phyloP scores from a whole-genome alignment of 1,140 invertebrate species.

The Drosophila hydei region DNA sequence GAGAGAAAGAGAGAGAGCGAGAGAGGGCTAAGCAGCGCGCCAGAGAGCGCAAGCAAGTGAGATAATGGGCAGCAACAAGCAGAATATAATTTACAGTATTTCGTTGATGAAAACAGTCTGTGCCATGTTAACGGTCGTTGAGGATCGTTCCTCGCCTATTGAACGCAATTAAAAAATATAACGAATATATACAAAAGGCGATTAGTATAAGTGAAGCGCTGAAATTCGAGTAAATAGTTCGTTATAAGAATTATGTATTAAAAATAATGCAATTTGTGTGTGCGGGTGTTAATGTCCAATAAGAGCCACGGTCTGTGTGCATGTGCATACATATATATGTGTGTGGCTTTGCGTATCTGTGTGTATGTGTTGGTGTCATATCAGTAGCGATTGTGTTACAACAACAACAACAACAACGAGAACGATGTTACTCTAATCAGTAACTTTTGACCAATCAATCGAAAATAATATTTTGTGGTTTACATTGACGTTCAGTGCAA shows the following conservation, averaged over 20 bases:
- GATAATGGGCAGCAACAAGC: constrained; percentile 46
- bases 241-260: constrained; percentile 29
- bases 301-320: constrained; percentile 21
- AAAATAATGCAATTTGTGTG: constrained; percentile 59
- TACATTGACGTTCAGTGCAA: constrained; percentile 34
- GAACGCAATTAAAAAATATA: background rate
- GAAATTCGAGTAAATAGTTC: constrained; percentile 27
- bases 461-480: constrained; percentile 44
- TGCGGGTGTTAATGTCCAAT: constrained; percentile 16
- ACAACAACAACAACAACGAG: constrained; percentile 11
- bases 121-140: constrained; percentile 49
- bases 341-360: constrained; percentile 9
- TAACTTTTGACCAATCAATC: constrained; percentile 56
- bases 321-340: constrained; percentile 3
- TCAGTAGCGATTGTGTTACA: constrained; percentile 46
- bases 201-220: constrained; percentile 19
- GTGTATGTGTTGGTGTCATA: constrained; percentile 47
- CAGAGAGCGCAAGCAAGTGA: constrained; percentile 1
- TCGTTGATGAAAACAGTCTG: constrained; percentile 43
- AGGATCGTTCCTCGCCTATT: constrained; percentile 44
- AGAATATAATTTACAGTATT: constrained; percentile 58
- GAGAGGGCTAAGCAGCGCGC: constrained; percentile 9
- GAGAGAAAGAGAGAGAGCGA: constrained; percentile 7
- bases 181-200: constrained; percentile 20
- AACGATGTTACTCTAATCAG: constrained; percentile 43